Evolutionary conservation across 2,113 vertebrate genomes (phyloP).

Genomic region (Pangasianodon hypophthalmus): DNA sequence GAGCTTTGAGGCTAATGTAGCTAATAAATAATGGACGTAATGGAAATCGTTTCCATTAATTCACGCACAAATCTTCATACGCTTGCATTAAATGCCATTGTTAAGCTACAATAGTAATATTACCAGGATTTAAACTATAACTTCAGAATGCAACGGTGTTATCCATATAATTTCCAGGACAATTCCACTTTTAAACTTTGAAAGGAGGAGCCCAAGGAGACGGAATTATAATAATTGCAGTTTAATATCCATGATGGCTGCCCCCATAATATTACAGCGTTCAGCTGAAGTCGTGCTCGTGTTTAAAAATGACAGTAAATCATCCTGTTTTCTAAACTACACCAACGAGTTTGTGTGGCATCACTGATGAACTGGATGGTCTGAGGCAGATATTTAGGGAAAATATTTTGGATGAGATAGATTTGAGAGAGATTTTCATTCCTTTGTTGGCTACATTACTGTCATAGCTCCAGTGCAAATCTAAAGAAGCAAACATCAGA

Average conservation of each 20-base stretch:
- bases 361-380: not conserved
- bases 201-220: not conserved
- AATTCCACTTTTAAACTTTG: not conserved
- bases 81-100: not conserved
- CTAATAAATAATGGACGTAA: not conserved
- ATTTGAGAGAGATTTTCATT: not conserved
- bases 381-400: not conserved
- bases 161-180: not conserved
- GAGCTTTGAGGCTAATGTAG: not conserved
- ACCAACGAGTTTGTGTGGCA: not conserved
- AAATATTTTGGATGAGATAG: not conserved
- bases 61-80: not conserved
- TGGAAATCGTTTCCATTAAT: not conserved
- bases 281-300: not conserved
- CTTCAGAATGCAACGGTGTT: not conserved
- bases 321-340: not conserved
- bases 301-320: not conserved
- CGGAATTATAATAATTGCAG: not conserved
- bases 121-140: not conserved
- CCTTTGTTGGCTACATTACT: not conserved
- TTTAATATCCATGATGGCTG: not conserved
- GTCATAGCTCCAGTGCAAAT: not conserved
- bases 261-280: not conserved
- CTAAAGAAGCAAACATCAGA: not conserved
- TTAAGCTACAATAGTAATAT: not conserved